Evolutionary conservation across 2,888 invertebrate genomes (phyloP).

Genomic region (Sylvicola fuscatus): DNA sequence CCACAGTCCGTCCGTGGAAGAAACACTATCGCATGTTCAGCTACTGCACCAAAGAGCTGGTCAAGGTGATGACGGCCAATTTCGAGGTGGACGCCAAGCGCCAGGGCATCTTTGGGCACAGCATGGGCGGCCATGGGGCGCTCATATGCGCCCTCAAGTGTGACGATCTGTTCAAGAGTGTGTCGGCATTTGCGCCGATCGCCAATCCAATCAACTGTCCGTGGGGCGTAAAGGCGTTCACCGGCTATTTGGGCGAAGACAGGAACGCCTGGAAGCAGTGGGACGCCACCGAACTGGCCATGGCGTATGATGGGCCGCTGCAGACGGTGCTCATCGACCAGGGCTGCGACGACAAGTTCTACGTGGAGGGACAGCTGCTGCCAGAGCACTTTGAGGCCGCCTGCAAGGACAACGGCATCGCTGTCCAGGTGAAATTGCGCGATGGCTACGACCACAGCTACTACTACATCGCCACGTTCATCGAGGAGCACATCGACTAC

Average conservation of each 20-base stretch:
- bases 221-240: conserved; percentile 78
- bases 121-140: conserved; percentile 97
- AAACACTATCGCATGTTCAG: conserved; percentile 87
- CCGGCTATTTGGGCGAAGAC: conserved; percentile 54
- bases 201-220: conserved; percentile 65
- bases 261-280: conserved; percentile 59
- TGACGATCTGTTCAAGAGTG: conserved; percentile 68
- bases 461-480: conserved; percentile 76
- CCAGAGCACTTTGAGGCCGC: conserved; percentile 67
- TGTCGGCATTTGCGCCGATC: conserved; percentile 92
- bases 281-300: conserved; percentile 72
- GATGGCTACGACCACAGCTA: conserved; percentile 92
- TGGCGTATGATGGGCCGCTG: conserved; percentile 63
- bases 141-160: conserved; percentile 75
- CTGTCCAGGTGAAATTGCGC: conserved; percentile 45
- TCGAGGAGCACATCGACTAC: conserved; percentile 80
- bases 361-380: conserved; percentile 50
- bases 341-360: conserved; percentile 67
- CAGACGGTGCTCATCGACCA: conserved; percentile 77
- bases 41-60: conserved; percentile 77
- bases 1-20: conserved; percentile 78
- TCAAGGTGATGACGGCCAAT: conserved; percentile 48
- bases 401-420: conserved; percentile 45
- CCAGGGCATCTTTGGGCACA: conserved; percentile 64
- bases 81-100: conserved; percentile 40